Conservation (phyloP, 1,140 invertebrate genomes). For the Pogonognathellus flavescens region DNA sequence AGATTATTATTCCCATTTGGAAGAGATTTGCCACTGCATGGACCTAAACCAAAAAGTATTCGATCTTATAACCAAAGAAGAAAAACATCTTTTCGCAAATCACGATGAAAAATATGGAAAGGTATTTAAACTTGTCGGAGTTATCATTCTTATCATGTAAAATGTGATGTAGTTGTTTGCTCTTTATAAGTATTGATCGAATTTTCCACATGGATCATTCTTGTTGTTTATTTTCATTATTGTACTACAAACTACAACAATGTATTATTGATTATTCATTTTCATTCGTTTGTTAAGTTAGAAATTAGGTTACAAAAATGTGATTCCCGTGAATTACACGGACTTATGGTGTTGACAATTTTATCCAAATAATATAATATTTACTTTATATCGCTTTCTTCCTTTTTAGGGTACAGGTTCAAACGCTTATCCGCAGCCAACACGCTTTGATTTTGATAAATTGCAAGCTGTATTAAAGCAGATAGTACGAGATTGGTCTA, state of each 20-base stretch:
- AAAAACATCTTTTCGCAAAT: conserved; percentile 87
- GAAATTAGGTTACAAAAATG: too few relatives aligned
- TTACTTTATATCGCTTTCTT: too few relatives aligned
- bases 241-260: too few relatives aligned
- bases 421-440: conserved; percentile 57
- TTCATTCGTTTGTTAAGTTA: too few relatives aligned
- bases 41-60: conserved; percentile 89
- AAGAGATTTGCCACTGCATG: conserved; percentile 82
- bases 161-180: neutral
- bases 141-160: conserved; percentile 12
- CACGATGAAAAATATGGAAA: conserved; percentile 72
- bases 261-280: too few relatives aligned
- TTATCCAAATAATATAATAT: too few relatives aligned
- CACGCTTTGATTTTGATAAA: conserved; percentile 80
- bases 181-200: neutral
- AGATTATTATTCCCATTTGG: conserved; percentile 83
- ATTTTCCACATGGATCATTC: too few relatives aligned
- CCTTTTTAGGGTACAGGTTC: neutral
- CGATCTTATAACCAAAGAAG: conserved; percentile 85
- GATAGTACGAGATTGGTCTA: conserved; percentile 95
- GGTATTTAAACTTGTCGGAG: conserved; percentile 27
- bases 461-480: conserved; percentile 95
- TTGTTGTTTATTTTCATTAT: too few relatives aligned
- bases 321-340: too few relatives aligned
- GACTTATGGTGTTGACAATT: too few relatives aligned